A percentile compares a stretch with the other conserved stretches of the same genome.
phyloP scores from a whole-genome alignment of 2,797 vertebrate species.

The Psittacula derbiana region DNA sequence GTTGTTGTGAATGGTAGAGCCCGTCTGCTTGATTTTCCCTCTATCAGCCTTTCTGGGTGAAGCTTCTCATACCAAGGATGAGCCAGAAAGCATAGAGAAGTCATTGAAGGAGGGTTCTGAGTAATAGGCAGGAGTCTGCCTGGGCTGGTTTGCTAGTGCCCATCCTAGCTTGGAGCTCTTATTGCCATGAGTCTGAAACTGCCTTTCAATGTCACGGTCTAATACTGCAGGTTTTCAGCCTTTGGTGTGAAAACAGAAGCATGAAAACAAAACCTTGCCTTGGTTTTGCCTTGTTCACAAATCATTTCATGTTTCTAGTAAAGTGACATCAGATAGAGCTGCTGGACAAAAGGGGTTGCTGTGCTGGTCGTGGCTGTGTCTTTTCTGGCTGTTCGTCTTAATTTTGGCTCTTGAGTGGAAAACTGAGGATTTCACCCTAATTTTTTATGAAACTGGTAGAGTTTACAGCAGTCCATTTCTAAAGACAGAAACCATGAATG shows the following conservation, averaged over 20 bases:
- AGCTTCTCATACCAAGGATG: neutral
- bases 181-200: neutral
- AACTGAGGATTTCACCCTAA: neutral
- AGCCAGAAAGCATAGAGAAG: neutral
- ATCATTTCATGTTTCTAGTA: neutral
- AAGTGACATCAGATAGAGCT: neutral
- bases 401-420: neutral
- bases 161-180: neutral
- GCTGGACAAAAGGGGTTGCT: neutral
- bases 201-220: neutral
- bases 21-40: neutral
- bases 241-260: neutral
- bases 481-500: neutral
- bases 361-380: fast-evolving
- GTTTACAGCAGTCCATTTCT: neutral
- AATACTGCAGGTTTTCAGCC: neutral
- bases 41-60: neutral
- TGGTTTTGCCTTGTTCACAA: neutral
- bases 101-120: neutral
- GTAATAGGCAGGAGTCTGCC: neutral
- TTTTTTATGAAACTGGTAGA: neutral
- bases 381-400: neutral
- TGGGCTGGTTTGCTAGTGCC: neutral
- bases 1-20: neutral
- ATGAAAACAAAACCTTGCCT: neutral